These are phyloP conservation scores for Microctenopoma stevenorrisi DNA, from an alignment of 2,797 vertebrate genomes.

Conservation along the genomic window DNA sequence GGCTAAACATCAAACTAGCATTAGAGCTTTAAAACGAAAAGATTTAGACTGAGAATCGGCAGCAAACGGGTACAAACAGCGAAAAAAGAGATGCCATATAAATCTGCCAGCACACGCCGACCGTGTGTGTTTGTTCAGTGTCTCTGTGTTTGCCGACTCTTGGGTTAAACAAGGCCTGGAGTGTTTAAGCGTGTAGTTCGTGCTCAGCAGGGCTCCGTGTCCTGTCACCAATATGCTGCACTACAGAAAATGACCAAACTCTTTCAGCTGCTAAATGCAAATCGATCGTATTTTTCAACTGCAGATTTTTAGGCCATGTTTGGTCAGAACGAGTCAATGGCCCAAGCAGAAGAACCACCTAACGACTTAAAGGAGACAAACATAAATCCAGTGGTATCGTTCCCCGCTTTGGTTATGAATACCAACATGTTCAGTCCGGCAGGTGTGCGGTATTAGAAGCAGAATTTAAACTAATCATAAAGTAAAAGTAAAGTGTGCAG, in stretches of 20 bases:
- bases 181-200: conserved; percentile 42
- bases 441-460: too few relatives aligned
- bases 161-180: conserved; percentile 50
- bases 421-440: too few relatives aligned
- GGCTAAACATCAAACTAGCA: conserved; percentile 27
- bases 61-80: conserved; percentile 17
- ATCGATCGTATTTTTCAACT: neutral
- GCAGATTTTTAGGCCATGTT: too few relatives aligned
- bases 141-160: conserved; percentile 36
- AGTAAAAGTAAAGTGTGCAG: conserved; percentile 6
- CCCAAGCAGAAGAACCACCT: too few relatives aligned
- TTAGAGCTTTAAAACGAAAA: conserved; percentile 24
- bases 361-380: too few relatives aligned
- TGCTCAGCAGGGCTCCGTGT: conserved; percentile 28
- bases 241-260: neutral
- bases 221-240: conserved; percentile 35
- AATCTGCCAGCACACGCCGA: conserved; percentile 50
- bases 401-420: too few relatives aligned
- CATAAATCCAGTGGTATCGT: too few relatives aligned
- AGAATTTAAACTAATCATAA: neutral
- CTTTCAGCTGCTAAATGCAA: neutral
- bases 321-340: too few relatives aligned
- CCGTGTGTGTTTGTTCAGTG: conserved; percentile 20
- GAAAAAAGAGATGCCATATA: conserved; percentile 52
- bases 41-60: conserved; percentile 31